Base-by-base conservation (phyloP, 2,797 vertebrate species). In the Melanotaenia trifasciata region DNA sequence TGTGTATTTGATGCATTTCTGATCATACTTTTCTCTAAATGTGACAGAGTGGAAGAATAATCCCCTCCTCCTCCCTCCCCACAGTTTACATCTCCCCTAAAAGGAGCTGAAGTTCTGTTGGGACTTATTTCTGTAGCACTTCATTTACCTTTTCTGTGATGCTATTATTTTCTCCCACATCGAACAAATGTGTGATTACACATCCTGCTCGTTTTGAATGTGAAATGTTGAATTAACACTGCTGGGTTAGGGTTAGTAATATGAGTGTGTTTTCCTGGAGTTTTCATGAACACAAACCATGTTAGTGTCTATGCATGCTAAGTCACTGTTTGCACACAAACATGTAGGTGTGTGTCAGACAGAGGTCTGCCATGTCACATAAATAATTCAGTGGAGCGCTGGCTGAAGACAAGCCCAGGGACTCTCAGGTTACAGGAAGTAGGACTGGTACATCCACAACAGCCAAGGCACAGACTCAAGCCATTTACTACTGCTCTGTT, bases 291-390 rank as follows among this genome's bases (percentile, higher is more conserved):
- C 76, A 71, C 74, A 65, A 60, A 53, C 18, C 13, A 59, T 51
- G 59, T 70, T 64, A 35, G 76, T 38, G 47, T 78, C 66, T 80
- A 35, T 64, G 80, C 69, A 60, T 76, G 79, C 59, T 40, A 36
- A 80, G 57, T 79, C 77, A 74, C 76, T 92, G 88, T 92, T 91
- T 89, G 84, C 86, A 92, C 85, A 91, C 87, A 92, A 92, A 90
- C 84, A 89, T 53, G 74, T 12, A 67, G 70, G 71, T 82, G 84
- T 72, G 80, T 83, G 84, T 86, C 38, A 59, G 72, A 77, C 85
- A 53, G 71, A 83, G 79, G 89, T 88, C 84, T 73, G 16, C 24
- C 6, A 70, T 87, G 87, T 89, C 74, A 54, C 77, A 88, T 93
- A 84, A 92, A 93, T 92, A 88, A 92, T 92, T 92, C 70, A 92